Percentiles rank a stretch among this genome's conserved stretches.
Conservation (phyloP, 2,113 vertebrate genomes). For the Megaceryle torquata region DNA sequence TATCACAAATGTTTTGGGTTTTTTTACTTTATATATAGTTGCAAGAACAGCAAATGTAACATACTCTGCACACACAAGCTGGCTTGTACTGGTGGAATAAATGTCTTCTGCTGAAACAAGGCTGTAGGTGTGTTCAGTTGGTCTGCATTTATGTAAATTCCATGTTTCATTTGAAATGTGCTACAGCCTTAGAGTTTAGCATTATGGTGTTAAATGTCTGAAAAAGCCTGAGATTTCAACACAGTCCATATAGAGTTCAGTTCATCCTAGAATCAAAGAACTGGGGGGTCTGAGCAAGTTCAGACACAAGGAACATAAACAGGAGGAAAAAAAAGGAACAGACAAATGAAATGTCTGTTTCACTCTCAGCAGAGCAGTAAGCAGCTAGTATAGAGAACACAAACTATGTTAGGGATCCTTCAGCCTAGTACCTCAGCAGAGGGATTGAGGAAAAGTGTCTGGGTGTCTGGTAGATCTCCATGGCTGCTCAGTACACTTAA, state of each 20-base stretch:
- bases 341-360: background rate
- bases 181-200: background rate
- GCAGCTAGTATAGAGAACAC: background rate
- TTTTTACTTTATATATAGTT: background rate
- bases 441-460: background rate
- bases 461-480: background rate
- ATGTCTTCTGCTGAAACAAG: background rate
- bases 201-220: background rate
- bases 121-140: background rate
- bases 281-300: background rate
- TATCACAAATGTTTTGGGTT: background rate
- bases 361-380: background rate
- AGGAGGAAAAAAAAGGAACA: background rate
- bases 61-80: background rate
- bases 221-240: background rate
- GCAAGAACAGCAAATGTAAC: background rate
- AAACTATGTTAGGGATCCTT: background rate
- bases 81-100: background rate
- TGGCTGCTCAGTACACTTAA: background rate
- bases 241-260: background rate
- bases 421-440: background rate
- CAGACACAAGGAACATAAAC: background rate
- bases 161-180: background rate
- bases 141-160: background rate
- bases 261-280: background rate